Conservation (phyloP, 2,797 vertebrate species). For the Platalea minor region DNA sequence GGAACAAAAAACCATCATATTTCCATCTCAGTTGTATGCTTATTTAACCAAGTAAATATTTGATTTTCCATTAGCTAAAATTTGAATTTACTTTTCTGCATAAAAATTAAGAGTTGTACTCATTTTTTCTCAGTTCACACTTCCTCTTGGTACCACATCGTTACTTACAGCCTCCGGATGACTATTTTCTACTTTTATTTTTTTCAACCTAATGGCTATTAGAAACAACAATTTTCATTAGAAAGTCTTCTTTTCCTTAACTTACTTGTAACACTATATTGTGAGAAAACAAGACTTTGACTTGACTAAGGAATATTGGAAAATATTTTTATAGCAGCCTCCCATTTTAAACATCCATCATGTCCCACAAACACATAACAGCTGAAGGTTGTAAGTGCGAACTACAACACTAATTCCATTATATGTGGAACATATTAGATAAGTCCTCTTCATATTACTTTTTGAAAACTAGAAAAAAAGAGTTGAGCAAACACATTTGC, state of each 20-base stretch:
- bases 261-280: neutral
- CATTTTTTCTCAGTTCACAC: neutral
- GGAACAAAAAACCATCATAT: rapidly evolving
- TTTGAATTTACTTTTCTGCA: neutral
- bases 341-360: neutral
- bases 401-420: neutral
- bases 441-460: neutral
- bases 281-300: neutral
- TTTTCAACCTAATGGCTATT: neutral
- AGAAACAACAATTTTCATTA: neutral
- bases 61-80: neutral
- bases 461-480: neutral
- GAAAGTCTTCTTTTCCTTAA: neutral
- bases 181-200: neutral
- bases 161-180: neutral
- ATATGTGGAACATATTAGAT: neutral
- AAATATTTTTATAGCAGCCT: neutral
- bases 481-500: neutral
- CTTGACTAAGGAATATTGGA: neutral
- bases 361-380: neutral
- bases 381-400: neutral
- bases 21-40: neutral
- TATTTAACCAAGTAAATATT: neutral
- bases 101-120: neutral
- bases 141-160: neutral